phyloP scores from a whole-genome alignment of 2,113 vertebrate species.

The Corvus moneduloides region DNA sequence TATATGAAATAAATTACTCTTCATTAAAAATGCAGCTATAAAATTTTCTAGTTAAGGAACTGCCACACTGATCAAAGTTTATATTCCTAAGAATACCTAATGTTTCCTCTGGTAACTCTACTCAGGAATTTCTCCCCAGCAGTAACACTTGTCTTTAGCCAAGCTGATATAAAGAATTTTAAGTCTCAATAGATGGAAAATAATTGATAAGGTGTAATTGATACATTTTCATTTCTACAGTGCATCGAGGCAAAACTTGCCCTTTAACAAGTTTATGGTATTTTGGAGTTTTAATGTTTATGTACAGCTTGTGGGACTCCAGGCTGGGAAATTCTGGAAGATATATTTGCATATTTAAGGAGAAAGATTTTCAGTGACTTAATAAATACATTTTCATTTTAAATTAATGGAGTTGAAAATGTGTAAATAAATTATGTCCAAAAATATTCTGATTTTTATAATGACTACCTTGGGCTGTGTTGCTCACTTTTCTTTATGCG shows the following conservation, averaged over 20 bases:
- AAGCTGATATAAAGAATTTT: neutral
- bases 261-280: neutral
- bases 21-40: neutral
- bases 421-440: neutral
- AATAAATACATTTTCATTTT: neutral
- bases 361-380: neutral
- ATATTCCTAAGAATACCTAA: neutral
- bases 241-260: neutral
- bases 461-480: neutral
- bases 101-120: neutral
- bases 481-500: neutral
- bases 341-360: neutral
- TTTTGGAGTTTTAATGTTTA: neutral
- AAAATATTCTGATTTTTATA: neutral
- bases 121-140: neutral
- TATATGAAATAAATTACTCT: neutral
- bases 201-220: neutral
- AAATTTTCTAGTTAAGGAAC: neutral
- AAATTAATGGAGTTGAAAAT: neutral
- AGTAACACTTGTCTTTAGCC: neutral
- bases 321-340: neutral
- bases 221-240: neutral
- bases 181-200: neutral
- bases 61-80: neutral
- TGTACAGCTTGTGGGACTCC: neutral